These are phyloP conservation scores for Elaphurus davidianus DNA, from an alignment of 2,113 vertebrate genomes.

Conservation along the genomic window DNA sequence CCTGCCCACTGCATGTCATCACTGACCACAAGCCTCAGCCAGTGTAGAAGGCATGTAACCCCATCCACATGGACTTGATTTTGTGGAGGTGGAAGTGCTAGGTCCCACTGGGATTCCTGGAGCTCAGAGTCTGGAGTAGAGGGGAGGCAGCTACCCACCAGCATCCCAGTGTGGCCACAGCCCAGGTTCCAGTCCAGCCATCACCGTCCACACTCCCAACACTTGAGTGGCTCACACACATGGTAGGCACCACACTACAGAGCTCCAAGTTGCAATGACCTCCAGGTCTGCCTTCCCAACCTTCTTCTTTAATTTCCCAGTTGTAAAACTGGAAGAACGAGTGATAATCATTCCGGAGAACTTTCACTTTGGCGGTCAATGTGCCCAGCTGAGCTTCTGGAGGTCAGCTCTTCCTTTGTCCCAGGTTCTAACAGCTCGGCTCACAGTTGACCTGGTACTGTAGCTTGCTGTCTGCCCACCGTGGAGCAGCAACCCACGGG, in stretches of 20 bases:
- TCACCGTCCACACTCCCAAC: fast-evolving
- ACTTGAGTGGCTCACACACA: too few relatives aligned
- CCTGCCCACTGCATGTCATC: background rate
- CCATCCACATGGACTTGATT: slow-evolving; percentile 43
- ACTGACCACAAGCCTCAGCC: slow-evolving; percentile 34
- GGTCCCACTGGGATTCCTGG: background rate
- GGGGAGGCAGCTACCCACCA: background rate
- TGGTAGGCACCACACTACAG: fast-evolving
- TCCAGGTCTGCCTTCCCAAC: background rate
- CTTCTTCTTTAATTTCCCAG: background rate
- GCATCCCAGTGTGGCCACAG: background rate
- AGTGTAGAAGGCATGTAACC: slow-evolving; percentile 31
- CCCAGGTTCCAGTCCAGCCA: too few relatives aligned
- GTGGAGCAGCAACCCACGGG: background rate
- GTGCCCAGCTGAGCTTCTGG: background rate
- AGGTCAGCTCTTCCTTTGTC: background rate
- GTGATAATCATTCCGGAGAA: background rate
- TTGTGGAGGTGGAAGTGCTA: slow-evolving; percentile 54
- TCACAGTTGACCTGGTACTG: background rate
- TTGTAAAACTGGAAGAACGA: background rate
- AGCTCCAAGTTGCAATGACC: background rate
- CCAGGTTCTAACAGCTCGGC: background rate
- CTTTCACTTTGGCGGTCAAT: background rate
- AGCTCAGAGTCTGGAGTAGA: background rate
- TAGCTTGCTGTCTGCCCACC: background rate